These are phyloP conservation scores for Garra rufa DNA, from an alignment of 2,113 vertebrate genomes.

Conservation along the genomic window DNA sequence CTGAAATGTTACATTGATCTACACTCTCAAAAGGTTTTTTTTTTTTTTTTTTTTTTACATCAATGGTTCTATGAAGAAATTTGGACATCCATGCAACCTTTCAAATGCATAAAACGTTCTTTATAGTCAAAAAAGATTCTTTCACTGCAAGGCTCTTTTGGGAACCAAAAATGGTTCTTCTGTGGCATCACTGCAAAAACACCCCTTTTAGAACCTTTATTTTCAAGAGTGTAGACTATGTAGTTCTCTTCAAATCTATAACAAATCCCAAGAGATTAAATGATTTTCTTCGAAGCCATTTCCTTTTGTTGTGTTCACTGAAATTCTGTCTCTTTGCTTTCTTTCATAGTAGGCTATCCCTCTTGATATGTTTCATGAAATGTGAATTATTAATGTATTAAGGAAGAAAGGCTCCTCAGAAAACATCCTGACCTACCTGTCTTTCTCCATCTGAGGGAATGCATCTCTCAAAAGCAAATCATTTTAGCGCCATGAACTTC, in stretches of 20 bases:
- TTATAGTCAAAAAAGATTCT: too few species aligned
- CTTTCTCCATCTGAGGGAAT: background rate
- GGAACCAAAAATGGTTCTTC: too few species aligned
- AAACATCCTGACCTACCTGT: slow-evolving; percentile 1
- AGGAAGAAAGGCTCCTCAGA: slow-evolving; percentile 28
- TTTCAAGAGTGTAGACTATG: too few species aligned
- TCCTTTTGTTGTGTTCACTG: background rate
- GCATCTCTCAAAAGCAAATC: background rate
- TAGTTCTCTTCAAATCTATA: background rate
- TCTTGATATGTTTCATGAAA: slow-evolving; percentile 22
- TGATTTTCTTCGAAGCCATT: background rate
- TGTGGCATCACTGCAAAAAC: too few species aligned
- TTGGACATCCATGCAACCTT: too few species aligned
- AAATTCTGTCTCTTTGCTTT: slow-evolving; percentile 14
- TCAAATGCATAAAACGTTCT: too few species aligned
- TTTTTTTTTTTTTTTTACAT: too few species aligned
- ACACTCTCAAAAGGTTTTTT: too few species aligned
- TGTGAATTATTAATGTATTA: slow-evolving; percentile 45
- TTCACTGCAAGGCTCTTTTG: too few species aligned
- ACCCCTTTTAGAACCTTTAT: too few species aligned
- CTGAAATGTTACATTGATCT: background rate
- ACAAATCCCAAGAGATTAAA: background rate
- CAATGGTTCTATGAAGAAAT: too few species aligned
- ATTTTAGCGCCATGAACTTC: background rate
- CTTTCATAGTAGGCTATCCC: background rate